A percentile compares a stretch with the other conserved stretches of the same genome.
Conservation (phyloP, 2,797 vertebrate genomes). For the Clarias fuscus region DNA sequence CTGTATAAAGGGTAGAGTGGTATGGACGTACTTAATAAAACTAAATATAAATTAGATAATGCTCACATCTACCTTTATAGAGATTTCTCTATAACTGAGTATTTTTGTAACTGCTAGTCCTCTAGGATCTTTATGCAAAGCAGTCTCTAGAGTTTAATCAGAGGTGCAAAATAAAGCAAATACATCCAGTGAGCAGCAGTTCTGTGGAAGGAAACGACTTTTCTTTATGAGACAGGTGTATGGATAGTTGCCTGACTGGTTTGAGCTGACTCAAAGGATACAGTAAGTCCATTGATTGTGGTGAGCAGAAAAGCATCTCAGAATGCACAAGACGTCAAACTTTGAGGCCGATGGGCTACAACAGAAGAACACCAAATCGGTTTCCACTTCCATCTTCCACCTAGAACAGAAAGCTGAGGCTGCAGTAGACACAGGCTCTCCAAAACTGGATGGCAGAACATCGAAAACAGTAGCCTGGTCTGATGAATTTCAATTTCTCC, state of each 20-base stretch:
- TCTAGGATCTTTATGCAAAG: too few species aligned
- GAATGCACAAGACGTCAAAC: not conserved
- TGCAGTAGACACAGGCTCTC: not conserved
- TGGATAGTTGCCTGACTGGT: not conserved
- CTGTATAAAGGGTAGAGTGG: too few species aligned
- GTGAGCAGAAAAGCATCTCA: not conserved
- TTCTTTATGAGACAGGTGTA: not conserved
- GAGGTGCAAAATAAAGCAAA: too few species aligned
- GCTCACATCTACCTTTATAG: too few species aligned
- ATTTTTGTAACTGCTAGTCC: too few species aligned
- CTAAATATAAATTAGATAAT: too few species aligned
- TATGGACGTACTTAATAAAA: too few species aligned
- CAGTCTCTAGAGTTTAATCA: not conserved
- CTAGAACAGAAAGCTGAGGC: not conserved
- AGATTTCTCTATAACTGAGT: too few species aligned
- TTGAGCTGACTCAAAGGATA: not conserved
- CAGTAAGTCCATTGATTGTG: not conserved
- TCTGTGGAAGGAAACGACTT: too few species aligned
- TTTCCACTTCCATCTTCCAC: not conserved
- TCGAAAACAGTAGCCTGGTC: not conserved
- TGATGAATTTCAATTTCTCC: not conserved
- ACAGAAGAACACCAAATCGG: not conserved
- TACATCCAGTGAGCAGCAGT: too few species aligned
- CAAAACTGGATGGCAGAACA: not conserved
- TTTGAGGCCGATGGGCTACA: not conserved